Conservation (phyloP, 1,140 invertebrate species). For the Psix sp. region DNA sequence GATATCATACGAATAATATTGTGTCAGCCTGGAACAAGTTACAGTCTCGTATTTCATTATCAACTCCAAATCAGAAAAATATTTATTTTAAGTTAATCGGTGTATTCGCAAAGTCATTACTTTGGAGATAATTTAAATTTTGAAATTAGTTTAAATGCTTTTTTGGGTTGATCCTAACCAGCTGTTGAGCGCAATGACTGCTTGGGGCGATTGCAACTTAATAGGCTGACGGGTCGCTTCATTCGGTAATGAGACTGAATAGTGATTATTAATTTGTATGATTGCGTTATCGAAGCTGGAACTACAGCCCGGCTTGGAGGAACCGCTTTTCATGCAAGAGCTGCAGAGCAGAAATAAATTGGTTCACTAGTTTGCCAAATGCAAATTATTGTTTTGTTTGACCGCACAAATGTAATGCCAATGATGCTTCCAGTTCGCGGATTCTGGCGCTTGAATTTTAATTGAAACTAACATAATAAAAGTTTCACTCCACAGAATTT, state of each 20-base stretch:
- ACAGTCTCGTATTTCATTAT: too few relatives aligned
- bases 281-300: slow-evolving; percentile 16
- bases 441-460: not conserved
- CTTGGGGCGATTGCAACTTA: slow-evolving; percentile 30
- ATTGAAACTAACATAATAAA: not conserved
- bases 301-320: slow-evolving; percentile 11
- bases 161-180: slow-evolving; percentile 23
- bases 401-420: not conserved
- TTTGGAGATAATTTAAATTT: too few relatives aligned
- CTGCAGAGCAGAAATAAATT: slow-evolving; percentile 30
- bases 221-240: slow-evolving; percentile 31
- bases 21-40: not conserved
- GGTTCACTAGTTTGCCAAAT: slow-evolving; percentile 18
- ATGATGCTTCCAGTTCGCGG: slow-evolving; percentile 9
- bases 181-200: slow-evolving; percentile 24
- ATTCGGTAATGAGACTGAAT: slow-evolving; percentile 29
- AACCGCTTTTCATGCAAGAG: slow-evolving; percentile 25
- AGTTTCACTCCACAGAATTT: too few relatives aligned
- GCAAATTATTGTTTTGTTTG: slow-evolving; percentile 26
- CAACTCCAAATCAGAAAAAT: too few relatives aligned
- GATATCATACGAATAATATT: too few relatives aligned
- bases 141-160: too few relatives aligned
- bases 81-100: too few relatives aligned
- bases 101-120: too few relatives aligned
- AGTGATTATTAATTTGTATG: slow-evolving; percentile 39